Base-by-base conservation (phyloP, 2,888 invertebrate genomes). In the Drosophila pseudotakahashii region DNA sequence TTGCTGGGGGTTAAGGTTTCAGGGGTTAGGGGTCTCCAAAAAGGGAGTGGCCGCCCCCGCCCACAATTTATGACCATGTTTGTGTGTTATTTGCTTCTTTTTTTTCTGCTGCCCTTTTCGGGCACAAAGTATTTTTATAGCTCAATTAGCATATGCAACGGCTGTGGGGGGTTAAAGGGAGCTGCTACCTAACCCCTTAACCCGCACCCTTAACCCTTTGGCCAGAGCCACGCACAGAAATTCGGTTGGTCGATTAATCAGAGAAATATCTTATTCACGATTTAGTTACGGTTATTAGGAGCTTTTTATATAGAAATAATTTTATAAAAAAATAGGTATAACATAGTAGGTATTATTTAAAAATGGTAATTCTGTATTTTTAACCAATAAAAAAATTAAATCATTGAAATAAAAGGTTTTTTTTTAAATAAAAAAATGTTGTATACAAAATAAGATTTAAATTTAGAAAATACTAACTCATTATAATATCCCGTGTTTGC, bases 61-160 rank as follows among this genome's bases (percentile, higher is more conserved):
- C 37, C 77, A 45, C 74, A 71, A 79, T 74, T 86, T 86, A 83
- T 79, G 81, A 60, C 79, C 81, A 61, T 83, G 81, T 86, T 81
- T 81, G 54, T 71, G 54, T 66, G 66, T 67, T 71, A 50, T 69
- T 69, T 59, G 60, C 11, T 36, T 32, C n/a, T 39, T 42, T 67
- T 62, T 58, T 60, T 51, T n/a, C n/a, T n/a, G n/a, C 53, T 51
- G 55, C 42, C 32, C 69, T 55, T 54, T 66, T 63, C 60, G 59
- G 63, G 39, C 85, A 81, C 85, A 85, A 82, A 85, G 86, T 85
- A 80, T 81, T 86, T 83, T 83, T 83, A 83, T 83, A 74, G 84
- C 87, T 86, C 87, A 83, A 83, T 83, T 83, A 83, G 83, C 83
- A 82, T 82, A 82, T 78, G 81, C 72, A 61, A 47, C 16, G 44